Evolutionary conservation across 2,797 vertebrate genomes (phyloP), one percentile per base, ranked within the genome.

Genomic region (Mormyrus proboscirostris): DNA sequence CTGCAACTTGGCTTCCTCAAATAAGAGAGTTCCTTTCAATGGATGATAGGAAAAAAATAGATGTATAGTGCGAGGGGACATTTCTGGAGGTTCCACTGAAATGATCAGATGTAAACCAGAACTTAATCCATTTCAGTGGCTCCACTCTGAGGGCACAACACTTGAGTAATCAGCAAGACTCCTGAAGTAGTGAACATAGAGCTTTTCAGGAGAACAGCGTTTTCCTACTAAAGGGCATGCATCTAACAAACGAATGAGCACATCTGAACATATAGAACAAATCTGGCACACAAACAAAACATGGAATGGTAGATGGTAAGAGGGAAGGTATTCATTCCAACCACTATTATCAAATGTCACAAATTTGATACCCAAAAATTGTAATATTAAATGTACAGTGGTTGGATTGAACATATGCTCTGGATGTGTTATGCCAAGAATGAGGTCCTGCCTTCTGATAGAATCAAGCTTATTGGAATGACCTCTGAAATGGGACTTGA

Each of bases 11-110:
- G 12, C 85, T 90, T 90, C 89, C 92, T 92, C 96, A 96, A 96
- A 97, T 97, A 97, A 98, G 96, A 96, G 96, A 97, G 96, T 95
- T 93, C 95, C 96, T 94, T 96, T 94, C 95, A 97, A 96, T 96
- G 95, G 94, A 96, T 96, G 55, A 62, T 22, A 59, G 76, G 76
- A 38, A 87, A 87, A 87, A 62, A 41, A 87, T 47, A n/a, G 86
- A 62, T 44, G 86, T 41, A 19, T 12, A 87, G 51, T 53, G 14
- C 14, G 50, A 50, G 50, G 84, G 84, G 19, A 38, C 25, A 86
- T 53, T 25, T 53, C 50, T 86, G 10, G 22, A 86, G 50, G 84
- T 86, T 53, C 84, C 84, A 53, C 84, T 86, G 84, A 86, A 86
- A 53, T 82, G 22, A 55, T 86, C 84, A 53, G 12, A 85, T 55